Evolutionary conservation across 2,797 vertebrate species (phyloP).

Genomic region (Takifugu rubripes): DNA sequence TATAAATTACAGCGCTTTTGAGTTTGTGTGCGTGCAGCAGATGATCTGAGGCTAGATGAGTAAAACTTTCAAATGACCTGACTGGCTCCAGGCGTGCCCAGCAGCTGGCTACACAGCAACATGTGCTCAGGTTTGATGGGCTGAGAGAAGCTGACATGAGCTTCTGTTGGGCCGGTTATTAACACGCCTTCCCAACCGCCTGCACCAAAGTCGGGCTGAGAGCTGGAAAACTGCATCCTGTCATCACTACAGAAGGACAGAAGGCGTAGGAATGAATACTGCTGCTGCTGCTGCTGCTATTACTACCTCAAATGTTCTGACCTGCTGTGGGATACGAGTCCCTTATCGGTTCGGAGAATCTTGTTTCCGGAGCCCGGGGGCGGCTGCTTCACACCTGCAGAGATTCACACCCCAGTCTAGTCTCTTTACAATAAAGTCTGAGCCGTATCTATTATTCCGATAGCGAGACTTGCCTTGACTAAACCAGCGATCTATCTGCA

Average conservation of each 20-base stretch:
- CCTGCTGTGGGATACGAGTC: constrained; percentile 64
- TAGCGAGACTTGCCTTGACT: constrained; percentile 46
- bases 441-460: neutral
- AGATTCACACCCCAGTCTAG: constrained; percentile 1
- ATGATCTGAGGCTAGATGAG: neutral
- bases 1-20: neutral
- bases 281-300: neutral
- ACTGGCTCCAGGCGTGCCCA: constrained; percentile 90
- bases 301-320: constrained; percentile 17
- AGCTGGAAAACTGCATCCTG: constrained; percentile 83
- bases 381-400: constrained; percentile 75
- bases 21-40: neutral
- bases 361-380: constrained; percentile 75
- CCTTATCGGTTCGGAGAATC: constrained; percentile 75
- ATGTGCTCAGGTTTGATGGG: constrained; percentile 92
- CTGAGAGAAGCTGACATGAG: constrained; percentile 94
- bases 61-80: constrained; percentile 76
- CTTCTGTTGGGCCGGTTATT: constrained; percentile 73
- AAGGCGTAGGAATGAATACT: neutral
- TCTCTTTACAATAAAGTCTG: neutral
- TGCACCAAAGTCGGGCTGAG: constrained; percentile 88
- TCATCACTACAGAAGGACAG: constrained; percentile 77
- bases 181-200: constrained; percentile 76
- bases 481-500: constrained; percentile 93
- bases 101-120: constrained; percentile 88